Base-by-base conservation (phyloP, 1,140 invertebrate species). In the Babylonia areolata region DNA sequence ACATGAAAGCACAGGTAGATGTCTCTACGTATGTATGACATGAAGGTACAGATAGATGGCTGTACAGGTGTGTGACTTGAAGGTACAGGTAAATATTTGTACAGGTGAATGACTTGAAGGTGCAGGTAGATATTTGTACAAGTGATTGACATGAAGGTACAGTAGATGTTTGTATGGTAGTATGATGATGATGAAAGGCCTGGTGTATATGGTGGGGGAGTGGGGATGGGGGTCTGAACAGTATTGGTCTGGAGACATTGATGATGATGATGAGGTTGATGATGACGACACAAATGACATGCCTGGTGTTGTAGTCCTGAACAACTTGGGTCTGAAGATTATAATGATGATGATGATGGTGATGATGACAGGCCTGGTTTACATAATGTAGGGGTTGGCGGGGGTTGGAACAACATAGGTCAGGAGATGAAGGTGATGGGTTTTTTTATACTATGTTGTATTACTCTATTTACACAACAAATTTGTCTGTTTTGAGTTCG, bases 361-460 rank as follows among this genome's bases (percentile, higher is more conserved):
- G 28, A 28, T n/a, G 58, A 23, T 64, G 28, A 64, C 58, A 64
- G 28, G 17, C 5, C 17, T 64, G 58, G 28, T 64, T 12, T 64
- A 23, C 6, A 6, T 28, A 64, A 46, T 51, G 69, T 85, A 39
- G 75, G 54, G 28, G 78, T 79, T 54, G 71, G 54, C 20, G 71
- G 37, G 33, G 82, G 81, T 40, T 54, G 71, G 20, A 98, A 97
- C 71, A 96, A 97, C 91, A 96, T 96, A 83, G 96, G 96, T 91
- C 94, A 97, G 64, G 97, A 98, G 94, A 95, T 98, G 82, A 96
- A 96, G 86, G n/a, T n/a, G n/a, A n/a, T n/a, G n/a, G n/a, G n/a
- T n/a, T n/a, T n/a, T n/a, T n/a, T n/a, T n/a, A n/a, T n/a, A n/a
- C n/a, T n/a, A n/a, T n/a, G n/a, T n/a, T n/a, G n/a, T n/a, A n/a